A percentile compares a stretch with the other conserved stretches of the same genome.
Conservation (phyloP, 2,797 vertebrate genomes). For the Ctenosaura bakeri region DNA sequence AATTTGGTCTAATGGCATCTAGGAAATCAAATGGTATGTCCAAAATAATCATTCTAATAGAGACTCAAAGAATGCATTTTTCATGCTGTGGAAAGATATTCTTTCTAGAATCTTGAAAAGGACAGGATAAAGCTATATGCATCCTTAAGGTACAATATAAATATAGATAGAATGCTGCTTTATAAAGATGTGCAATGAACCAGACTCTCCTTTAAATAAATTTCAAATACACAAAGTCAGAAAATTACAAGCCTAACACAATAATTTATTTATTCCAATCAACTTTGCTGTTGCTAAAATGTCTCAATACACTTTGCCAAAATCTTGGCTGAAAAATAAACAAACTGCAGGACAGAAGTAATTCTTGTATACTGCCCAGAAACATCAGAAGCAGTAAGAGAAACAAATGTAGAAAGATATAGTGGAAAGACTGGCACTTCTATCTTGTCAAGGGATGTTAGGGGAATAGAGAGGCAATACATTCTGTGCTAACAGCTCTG, state of each 20-base stretch:
- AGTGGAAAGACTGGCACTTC: constrained; percentile 65
- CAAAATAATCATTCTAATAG: constrained; percentile 43
- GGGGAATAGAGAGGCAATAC: background rate
- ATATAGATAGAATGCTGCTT: background rate
- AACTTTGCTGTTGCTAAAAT: constrained; percentile 73
- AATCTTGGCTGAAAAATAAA: constrained; percentile 64
- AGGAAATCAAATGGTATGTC: constrained; percentile 6
- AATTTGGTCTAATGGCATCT: background rate
- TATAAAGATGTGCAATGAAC: constrained; percentile 29
- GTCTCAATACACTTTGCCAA: constrained; percentile 67
- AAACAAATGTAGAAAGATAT: constrained; percentile 68
- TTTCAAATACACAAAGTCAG: constrained; percentile 57
- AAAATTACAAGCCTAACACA: constrained; percentile 70
- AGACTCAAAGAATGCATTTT: constrained; percentile 26
- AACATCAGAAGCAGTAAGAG: constrained; percentile 66
- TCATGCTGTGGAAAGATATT: constrained; percentile 37
- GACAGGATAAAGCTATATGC: background rate
- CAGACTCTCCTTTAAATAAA: constrained; percentile 33
- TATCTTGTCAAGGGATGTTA: constrained; percentile 55
- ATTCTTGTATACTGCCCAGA: constrained; percentile 67
- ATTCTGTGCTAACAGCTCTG: constrained; percentile 64
- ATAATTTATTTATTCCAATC: constrained; percentile 72
- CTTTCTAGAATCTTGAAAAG: constrained; percentile 33
- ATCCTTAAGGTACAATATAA: background rate
- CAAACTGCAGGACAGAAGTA: constrained; percentile 70